Evolutionary conservation across 1,140 invertebrate species (phyloP), one percentile per base, ranked within the genome.

Genomic region (Sarcophaga bullata): DNA sequence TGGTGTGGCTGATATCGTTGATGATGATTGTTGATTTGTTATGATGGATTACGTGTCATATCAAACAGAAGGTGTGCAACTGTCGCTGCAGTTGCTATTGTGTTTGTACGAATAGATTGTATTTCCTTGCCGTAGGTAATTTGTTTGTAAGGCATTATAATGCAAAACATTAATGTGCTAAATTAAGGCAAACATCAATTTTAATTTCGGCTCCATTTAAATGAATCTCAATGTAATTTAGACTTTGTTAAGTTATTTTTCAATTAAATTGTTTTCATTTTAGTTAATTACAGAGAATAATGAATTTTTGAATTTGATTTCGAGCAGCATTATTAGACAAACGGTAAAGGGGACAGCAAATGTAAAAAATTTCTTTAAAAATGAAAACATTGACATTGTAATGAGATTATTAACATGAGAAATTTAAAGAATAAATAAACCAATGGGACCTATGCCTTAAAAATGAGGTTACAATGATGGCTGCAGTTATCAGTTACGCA

Each of bases 181-280:
- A 78, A 78, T 52, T 49, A 78, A 49, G 46, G 37, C n/a, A 78
- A 78, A 78, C 75, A 78, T 78, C 48, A 78, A 78, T 78, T 50
- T 52, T 50, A 76, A 49, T 76, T 76, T 58, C n/a, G 15, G 17
- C 13, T 19, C 52, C 50, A 52, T 6, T 7, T 19, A 19, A 19
- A 6, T 17, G 17, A 25, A 68, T 19, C 19, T 68, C n/a, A 68
- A 25, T 17, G 17, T 68, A 9, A 68, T 68, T 25, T 68, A 9
- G 10, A 25, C 19, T 68, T 25, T 8, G n/a, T 68, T 19, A 15
- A 8, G 19, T 25, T 68, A 68, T 8, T 17, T 68, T 68, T 68
- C 54, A 58, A 58, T 58, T 68, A 25, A 68, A 68, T 9, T 68
- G 17, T 68, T 58, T 58, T 58, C n/a, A 11, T 58, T 9, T 8